These are phyloP conservation scores for Onthophagus taurus DNA, from an alignment of 1,140 invertebrate genomes.

Conservation along the genomic window DNA sequence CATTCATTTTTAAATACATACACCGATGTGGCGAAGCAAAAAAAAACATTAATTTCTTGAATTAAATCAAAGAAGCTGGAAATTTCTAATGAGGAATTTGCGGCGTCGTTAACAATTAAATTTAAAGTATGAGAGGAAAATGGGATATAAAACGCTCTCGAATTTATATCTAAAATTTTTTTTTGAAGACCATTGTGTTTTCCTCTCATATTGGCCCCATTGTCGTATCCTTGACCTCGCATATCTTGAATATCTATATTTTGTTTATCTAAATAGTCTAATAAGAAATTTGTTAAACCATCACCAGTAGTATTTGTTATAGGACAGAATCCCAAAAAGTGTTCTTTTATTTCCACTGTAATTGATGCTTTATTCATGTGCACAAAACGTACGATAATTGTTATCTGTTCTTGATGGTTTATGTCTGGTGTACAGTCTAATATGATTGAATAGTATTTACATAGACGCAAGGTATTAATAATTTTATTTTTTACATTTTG, in stretches of 20 bases:
- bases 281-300: constrained; percentile 16
- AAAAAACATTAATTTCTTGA: constrained; percentile 18
- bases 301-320: constrained; percentile 14
- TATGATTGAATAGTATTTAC: constrained; percentile 6
- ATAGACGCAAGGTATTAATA: background rate
- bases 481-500: background rate
- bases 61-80: constrained; percentile 18
- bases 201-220: constrained; percentile 32
- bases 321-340: constrained; percentile 18
- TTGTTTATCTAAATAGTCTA: constrained; percentile 6
- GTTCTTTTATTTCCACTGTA: constrained; percentile 13
- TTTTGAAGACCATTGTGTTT: constrained; percentile 20
- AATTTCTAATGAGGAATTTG: constrained; percentile 12
- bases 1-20: constrained; percentile 12
- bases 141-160: constrained; percentile 22
- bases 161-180: constrained; percentile 21
- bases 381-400: constrained; percentile 14
- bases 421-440: constrained; percentile 21
- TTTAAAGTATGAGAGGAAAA: constrained; percentile 23
- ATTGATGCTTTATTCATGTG: constrained; percentile 9
- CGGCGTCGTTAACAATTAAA: constrained; percentile 21
- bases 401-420: constrained; percentile 18
- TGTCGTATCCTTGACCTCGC: constrained; percentile 32
- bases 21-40: constrained; percentile 15
- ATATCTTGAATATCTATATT: constrained; percentile 23